Evolutionary conservation across 2,797 vertebrate genomes (phyloP).

Genomic region (Hipposideros larvatus): DNA sequence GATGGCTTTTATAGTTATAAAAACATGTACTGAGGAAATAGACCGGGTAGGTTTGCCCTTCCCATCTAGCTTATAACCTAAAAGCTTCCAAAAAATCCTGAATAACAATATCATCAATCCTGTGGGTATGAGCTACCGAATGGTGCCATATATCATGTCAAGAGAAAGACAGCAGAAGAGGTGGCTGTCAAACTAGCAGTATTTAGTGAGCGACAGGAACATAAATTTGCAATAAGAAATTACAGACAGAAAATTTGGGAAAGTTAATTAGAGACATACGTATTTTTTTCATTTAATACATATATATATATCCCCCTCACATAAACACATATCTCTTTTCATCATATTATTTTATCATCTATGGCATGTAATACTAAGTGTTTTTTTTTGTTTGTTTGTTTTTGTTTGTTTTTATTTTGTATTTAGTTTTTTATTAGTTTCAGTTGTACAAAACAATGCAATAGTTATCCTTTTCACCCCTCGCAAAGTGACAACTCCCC

Average conservation of each 20-base stretch:
- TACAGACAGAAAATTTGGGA: neutral
- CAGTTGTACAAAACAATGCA: too few relatives aligned
- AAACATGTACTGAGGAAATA: neutral
- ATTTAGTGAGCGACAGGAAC: conserved; percentile 21
- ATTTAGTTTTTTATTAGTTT: too few relatives aligned
- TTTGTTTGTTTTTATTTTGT: too few relatives aligned
- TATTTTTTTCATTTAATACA: neutral
- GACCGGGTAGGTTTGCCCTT: neutral
- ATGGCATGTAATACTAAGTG: neutral
- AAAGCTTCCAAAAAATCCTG: conserved; percentile 8
- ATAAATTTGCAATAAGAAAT: conserved; percentile 56
- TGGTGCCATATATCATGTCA: neutral
- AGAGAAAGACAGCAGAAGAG: neutral
- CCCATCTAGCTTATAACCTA: conserved; percentile 15
- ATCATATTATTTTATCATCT: neutral
- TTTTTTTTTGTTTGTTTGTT: too few relatives aligned
- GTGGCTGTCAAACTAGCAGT: neutral
- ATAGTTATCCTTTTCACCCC: too few relatives aligned
- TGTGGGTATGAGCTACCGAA: neutral
- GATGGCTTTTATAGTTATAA: conserved; percentile 18
- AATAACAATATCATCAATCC: conserved; percentile 56
- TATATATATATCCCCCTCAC: neutral
- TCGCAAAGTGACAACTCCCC: too few relatives aligned
- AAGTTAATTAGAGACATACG: neutral
- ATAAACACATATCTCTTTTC: neutral